A percentile compares a stretch with the other conserved stretches of the same genome.
Evolutionary conservation across 2,113 vertebrate species (phyloP).

Genomic region (Sporophila hypoxantha): DNA sequence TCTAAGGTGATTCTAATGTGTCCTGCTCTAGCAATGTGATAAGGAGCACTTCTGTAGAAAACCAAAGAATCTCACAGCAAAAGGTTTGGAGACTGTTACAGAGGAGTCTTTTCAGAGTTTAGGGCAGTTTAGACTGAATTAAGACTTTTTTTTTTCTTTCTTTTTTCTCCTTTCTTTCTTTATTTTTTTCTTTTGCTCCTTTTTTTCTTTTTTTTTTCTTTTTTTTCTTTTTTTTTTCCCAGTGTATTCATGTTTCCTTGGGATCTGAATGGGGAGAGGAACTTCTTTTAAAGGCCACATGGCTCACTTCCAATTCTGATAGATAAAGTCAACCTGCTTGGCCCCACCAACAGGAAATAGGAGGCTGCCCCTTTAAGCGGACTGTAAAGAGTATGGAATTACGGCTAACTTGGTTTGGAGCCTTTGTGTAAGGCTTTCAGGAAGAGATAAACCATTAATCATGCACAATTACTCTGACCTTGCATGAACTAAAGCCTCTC

Average conservation of each 20-base stretch:
- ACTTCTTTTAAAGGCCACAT: constrained; percentile 27
- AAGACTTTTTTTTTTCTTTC: neutral
- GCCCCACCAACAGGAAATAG: constrained; percentile 44
- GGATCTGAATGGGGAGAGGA: neutral
- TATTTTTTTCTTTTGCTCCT: neutral
- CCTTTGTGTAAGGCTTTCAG: constrained; percentile 65
- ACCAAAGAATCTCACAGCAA: neutral
- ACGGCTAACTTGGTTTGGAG: constrained; percentile 58
- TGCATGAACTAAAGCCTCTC: constrained; percentile 61
- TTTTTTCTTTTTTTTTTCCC: neutral
- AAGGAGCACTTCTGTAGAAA: neutral
- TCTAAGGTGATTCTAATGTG: constrained; percentile 22
- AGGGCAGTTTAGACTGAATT: neutral
- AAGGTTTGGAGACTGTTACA: neutral
- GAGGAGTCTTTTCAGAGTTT: neutral
- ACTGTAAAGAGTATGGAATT: constrained; percentile 56
- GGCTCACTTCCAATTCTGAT: constrained; percentile 38
- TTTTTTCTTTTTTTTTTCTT: too few relatives aligned
- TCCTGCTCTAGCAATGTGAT: neutral
- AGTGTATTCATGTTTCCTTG: neutral
- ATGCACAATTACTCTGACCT: constrained; percentile 70
- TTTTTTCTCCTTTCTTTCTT: too few relatives aligned
- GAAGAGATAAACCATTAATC: constrained; percentile 69
- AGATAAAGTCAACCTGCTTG: constrained; percentile 50
- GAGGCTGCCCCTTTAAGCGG: constrained; percentile 52